phyloP scores from a whole-genome alignment of 2,888 invertebrate genomes.

The Sinopyrophorus schimmeli region DNA sequence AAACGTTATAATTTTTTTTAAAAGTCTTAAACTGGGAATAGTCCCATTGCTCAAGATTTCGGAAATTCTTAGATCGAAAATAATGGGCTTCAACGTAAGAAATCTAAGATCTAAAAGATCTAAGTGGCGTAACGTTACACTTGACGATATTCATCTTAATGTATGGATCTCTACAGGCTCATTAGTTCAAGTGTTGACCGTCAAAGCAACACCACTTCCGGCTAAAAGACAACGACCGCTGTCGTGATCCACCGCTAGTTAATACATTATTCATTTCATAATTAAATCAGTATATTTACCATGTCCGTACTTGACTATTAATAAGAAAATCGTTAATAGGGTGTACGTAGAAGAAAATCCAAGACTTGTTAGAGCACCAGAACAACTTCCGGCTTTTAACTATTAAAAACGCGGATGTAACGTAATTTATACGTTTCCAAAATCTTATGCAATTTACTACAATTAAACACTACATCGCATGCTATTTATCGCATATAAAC shows the following conservation, averaged over 20 bases:
- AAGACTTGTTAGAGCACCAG: constrained; percentile 16
- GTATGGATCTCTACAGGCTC: constrained; percentile 46
- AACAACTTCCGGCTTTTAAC: constrained; percentile 21
- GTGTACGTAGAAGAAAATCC: constrained; percentile 17
- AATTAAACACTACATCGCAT: no score
- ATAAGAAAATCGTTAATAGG: constrained; percentile 21
- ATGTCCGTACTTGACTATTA: constrained; percentile 26
- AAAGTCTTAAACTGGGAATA: no score
- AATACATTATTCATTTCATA: constrained; percentile 42
- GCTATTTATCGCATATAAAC: no score
- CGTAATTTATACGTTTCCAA: no score
- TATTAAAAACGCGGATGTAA: no score
- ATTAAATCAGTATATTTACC: constrained; percentile 41
- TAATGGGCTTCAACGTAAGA: no score
- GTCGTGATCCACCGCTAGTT: constrained; percentile 38
- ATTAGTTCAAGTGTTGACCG: constrained; percentile 48
- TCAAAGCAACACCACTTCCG: constrained; percentile 47
- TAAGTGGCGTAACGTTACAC: constrained; percentile 42
- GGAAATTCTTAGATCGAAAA: no score
- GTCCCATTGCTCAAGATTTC: no score
- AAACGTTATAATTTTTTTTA: no score
- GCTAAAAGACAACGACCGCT: constrained; percentile 47
- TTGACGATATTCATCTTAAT: constrained; percentile 42
- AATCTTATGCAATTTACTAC: no score
- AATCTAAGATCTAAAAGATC: constrained; percentile 32